Evolutionary conservation across 2,888 invertebrate genomes (phyloP), one percentile per base, ranked within the genome.

Genomic region (Mycalesis mineus): DNA sequence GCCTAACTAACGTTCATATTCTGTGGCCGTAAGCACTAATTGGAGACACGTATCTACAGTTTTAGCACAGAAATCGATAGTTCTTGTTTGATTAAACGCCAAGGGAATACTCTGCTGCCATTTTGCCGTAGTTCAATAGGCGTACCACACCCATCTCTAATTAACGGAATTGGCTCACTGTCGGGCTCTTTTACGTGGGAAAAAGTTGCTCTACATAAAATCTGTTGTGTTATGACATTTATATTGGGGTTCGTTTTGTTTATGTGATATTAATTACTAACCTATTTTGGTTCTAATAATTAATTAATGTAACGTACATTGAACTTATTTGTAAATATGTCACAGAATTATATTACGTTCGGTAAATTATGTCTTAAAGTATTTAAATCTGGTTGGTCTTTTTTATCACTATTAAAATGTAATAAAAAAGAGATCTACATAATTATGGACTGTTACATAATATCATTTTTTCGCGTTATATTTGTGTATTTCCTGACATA

Each of bases 61-160:
- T 80, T 78, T 75, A 80, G 74, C 72, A 66, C 65, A 67, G 72
- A 70, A 78, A 80, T 82, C 79, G 78, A 82, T 80, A 81, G 78
- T 73, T 74, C 73, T 75, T 80, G 78, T 80, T 77, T 77, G 73
- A 77, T 73, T 70, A 72, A 65, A 77, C 74, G 71, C 71, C 52
- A 55, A 59, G 65, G 70, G 76, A 80, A 78, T 78, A 78, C 71
- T 60, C 64, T 75, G 72, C 57, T 61, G 65, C 65, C 65, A 64
- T 64, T 62, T 67, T 65, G 60, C 64, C 57, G 64, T 64, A 64
- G 63, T 63, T 59, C 57, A 63, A 62, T 61, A 63, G 60, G 58
- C 57, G 51, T 57, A 54, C 57, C 56, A 65, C 65, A 69, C 65
- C 68, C 50, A 69, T 66, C 67, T 62, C 67, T 73, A 76, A 80